Evolutionary conservation across 2,113 vertebrate genomes (phyloP).

Genomic region (Sylvilagus bachmani): DNA sequence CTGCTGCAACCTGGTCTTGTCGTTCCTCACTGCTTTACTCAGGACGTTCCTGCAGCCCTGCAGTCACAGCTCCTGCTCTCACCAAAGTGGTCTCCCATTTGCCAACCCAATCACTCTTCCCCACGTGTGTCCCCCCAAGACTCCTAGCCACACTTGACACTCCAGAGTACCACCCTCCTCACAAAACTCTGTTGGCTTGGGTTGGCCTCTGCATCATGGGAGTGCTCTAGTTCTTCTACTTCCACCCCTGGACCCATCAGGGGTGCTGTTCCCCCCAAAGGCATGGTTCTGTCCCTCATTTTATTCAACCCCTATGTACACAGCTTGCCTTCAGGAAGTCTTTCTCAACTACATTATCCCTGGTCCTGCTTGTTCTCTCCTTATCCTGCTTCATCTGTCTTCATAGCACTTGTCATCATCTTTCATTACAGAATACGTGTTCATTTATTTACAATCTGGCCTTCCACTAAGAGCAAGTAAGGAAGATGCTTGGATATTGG

Average conservation of each 20-base stretch:
- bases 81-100: background rate
- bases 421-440: background rate
- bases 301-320: background rate
- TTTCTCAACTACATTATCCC: background rate
- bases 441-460: background rate
- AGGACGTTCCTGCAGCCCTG: too few relatives aligned
- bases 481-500: background rate
- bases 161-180: background rate
- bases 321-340: background rate
- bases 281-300: background rate
- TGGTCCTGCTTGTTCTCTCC: background rate
- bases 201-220: background rate
- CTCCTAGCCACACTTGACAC: background rate
- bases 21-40: background rate
- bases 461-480: conserved; percentile 11
- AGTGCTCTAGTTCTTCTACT: background rate
- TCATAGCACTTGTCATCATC: background rate
- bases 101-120: background rate
- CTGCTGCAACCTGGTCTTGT: background rate
- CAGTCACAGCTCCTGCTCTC: too few relatives aligned
- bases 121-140: background rate
- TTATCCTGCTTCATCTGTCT: background rate
- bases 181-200: background rate
- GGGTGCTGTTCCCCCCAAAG: background rate
- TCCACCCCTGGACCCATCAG: background rate